These are phyloP conservation scores for Drosophila sechellia DNA, from an alignment of 1,140 invertebrate genomes.

Conservation along the genomic window DNA sequence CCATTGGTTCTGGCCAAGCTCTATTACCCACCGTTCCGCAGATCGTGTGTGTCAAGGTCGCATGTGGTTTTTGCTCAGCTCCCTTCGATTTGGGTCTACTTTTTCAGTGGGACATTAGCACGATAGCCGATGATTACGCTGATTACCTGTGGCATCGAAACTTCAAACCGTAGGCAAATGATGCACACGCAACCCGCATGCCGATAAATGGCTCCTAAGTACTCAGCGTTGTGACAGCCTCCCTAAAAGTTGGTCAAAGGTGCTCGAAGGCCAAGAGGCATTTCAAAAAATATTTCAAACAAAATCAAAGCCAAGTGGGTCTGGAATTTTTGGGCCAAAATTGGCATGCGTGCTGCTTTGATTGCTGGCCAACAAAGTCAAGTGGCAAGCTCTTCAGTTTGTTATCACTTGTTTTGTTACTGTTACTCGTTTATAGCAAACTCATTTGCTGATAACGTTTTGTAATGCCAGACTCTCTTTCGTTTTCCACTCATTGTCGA, in stretches of 20 bases:
- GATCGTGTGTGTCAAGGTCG: slow-evolving; percentile 50
- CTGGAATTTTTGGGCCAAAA: slow-evolving; percentile 12
- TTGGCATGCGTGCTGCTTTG: slow-evolving; percentile 17
- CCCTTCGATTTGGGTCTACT: slow-evolving; percentile 9
- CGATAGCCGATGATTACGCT: slow-evolving; percentile 21
- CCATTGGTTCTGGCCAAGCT: slow-evolving; percentile 12
- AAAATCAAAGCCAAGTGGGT: slow-evolving; percentile 11
- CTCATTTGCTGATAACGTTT: slow-evolving; percentile 24
- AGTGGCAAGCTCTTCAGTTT: slow-evolving; percentile 14
- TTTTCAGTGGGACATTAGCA: slow-evolving; percentile 21
- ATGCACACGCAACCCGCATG: slow-evolving; percentile 37
- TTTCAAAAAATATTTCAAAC: background rate
- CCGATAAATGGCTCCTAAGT: slow-evolving; percentile 29
- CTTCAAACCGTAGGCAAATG: slow-evolving; percentile 29
- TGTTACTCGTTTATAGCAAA: slow-evolving; percentile 10
- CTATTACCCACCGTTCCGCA: slow-evolving; percentile 32
- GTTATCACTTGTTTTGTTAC: slow-evolving; percentile 36
- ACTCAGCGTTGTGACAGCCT: slow-evolving; percentile 26
- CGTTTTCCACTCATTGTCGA: slow-evolving; percentile 10
- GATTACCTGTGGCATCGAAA: slow-evolving; percentile 6
- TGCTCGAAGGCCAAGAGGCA: slow-evolving; percentile 31
- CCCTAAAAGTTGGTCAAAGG: slow-evolving; percentile 36
- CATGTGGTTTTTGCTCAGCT: slow-evolving; percentile 9
- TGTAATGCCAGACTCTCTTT: slow-evolving; percentile 2
- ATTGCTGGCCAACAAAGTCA: slow-evolving; percentile 12